Percentiles rank a stretch among this genome's conserved stretches.
These are phyloP conservation scores for Haplochromis vanheusdeni DNA, from an alignment of 2,113 vertebrate genomes.

Conservation along the genomic window DNA sequence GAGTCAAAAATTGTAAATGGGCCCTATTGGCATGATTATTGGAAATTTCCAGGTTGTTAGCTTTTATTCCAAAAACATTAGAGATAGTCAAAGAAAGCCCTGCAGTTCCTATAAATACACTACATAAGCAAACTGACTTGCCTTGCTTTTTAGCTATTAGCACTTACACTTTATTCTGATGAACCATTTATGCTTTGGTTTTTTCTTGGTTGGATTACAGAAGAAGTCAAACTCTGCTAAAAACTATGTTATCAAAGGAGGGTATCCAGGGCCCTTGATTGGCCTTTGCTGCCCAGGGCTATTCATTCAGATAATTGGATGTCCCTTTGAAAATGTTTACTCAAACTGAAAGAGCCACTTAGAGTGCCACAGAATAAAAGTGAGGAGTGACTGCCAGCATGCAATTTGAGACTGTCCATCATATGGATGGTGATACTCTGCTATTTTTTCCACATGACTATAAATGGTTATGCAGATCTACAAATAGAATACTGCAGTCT, in stretches of 20 bases:
- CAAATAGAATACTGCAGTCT: not conserved
- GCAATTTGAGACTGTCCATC: not conserved
- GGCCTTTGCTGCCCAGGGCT: not conserved
- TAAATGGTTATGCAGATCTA: not conserved
- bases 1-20: not conserved
- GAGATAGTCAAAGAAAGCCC: not conserved
- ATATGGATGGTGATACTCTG: not conserved
- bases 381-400: not conserved
- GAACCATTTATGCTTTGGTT: not conserved
- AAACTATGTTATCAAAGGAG: not conserved
- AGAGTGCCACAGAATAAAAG: not conserved
- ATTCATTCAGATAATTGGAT: conserved; percentile 17
- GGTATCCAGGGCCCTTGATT: not conserved
- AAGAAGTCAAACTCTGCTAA: not conserved
- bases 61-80: not conserved
- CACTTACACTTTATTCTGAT: not conserved
- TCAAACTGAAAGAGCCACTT: conserved; percentile 23
- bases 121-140: not conserved
- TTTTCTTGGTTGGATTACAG: not conserved
- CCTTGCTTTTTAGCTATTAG: not conserved
- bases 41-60: not conserved
- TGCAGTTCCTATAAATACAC: not conserved
- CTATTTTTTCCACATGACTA: not conserved
- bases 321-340: conserved; percentile 22
- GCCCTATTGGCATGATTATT: not conserved